phyloP scores from a whole-genome alignment of 2,113 vertebrate species.

The Ranitomeya imitator region DNA sequence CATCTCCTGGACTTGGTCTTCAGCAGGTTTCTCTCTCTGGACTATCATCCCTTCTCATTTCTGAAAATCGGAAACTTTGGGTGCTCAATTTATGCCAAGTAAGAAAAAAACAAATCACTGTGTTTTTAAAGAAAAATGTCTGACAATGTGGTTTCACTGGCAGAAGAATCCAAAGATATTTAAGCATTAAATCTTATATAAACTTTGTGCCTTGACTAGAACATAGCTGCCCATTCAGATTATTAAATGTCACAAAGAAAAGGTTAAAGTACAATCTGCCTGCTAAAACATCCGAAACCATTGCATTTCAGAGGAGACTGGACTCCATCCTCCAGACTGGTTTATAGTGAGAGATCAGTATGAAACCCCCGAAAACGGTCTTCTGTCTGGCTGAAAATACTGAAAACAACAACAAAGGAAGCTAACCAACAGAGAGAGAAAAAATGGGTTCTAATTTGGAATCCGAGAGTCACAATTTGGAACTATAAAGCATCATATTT shows the following conservation, averaged over 20 bases:
- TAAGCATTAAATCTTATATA: conserved; percentile 26
- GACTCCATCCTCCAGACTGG: not conserved
- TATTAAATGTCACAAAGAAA: conserved; percentile 55
- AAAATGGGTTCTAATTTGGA: no score
- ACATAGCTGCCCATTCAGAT: conserved; percentile 29
- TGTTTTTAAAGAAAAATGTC: not conserved
- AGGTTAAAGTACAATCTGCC: conserved; percentile 32
- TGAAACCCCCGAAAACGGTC: not conserved
- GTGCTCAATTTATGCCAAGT: no score
- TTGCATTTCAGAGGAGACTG: not conserved
- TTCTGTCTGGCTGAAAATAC: not conserved
- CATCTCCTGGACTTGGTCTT: no score
- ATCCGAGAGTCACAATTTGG: no score
- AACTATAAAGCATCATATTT: no score
- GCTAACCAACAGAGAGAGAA: no score
- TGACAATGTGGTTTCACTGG: not conserved
- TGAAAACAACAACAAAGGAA: no score
- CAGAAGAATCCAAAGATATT: not conserved
- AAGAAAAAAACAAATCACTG: not conserved
- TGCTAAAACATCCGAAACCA: conserved; percentile 13
- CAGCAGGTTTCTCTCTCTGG: no score
- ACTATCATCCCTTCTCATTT: no score
- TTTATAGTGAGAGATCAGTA: not conserved
- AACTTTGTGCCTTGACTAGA: conserved; percentile 4
- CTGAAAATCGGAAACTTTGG: no score